phyloP scores from a whole-genome alignment of 2,797 vertebrate genomes.

The Ceyx erithaca region DNA sequence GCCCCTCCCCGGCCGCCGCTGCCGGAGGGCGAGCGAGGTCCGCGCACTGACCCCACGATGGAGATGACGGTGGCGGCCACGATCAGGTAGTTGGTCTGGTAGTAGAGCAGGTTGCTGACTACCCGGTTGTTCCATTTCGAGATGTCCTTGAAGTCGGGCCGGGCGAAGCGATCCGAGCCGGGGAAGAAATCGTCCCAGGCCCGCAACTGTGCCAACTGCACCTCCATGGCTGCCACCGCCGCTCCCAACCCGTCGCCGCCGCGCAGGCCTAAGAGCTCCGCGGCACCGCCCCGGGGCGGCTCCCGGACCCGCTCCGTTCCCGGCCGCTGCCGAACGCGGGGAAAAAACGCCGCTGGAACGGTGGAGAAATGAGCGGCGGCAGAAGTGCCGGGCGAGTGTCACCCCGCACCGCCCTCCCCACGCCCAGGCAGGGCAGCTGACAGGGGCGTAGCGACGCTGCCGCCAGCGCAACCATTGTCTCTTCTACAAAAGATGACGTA shows the following conservation, averaged over 20 bases:
- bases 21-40: not conserved
- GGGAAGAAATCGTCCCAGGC: conserved; percentile 92
- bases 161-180: conserved; percentile 86
- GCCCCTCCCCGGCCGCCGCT: not conserved
- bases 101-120: conserved; percentile 94
- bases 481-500: not conserved
- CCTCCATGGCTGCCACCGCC: conserved; percentile 81
- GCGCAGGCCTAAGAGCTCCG: conserved; percentile 23
- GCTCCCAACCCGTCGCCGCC: not conserved
- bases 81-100: conserved; percentile 92
- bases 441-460: not conserved
- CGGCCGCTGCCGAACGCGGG: not conserved
- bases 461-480: accelerated
- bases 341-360: not conserved
- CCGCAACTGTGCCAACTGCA: conserved; percentile 86
- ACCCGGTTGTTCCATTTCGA: conserved; percentile 94
- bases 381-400: not conserved
- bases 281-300: conserved; percentile 46
- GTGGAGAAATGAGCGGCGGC: not conserved
- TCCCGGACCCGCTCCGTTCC: not conserved
- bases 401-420: not conserved
- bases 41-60: conserved; percentile 85
- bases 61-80: conserved; percentile 84
- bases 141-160: conserved; percentile 86
- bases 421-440: not conserved